Base-by-base conservation (phyloP, 53 echinoderm and acorn worm genomes). In the Stichopus horrens region DNA sequence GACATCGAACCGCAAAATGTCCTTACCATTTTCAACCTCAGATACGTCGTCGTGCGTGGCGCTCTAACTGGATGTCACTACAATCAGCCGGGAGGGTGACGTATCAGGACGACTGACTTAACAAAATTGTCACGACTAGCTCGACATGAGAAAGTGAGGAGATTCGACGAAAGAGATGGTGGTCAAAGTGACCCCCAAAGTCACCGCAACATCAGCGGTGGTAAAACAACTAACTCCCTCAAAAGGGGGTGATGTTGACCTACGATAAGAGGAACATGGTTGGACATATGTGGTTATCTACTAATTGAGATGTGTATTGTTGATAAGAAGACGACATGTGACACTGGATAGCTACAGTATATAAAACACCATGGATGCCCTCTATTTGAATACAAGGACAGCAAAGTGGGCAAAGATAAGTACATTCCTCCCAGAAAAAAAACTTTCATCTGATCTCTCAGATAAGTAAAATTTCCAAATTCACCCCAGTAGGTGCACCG, bases 171-270 rank as follows among this genome's bases (percentile, higher is more conserved):
- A 63, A 16, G 63, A 18, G 14, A 71, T 13, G 71, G n/a, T n/a
- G 71, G 6, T 6, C 10, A 16, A 71, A 71, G 18, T 71, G 18
- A n/a, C 71, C 71, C 71, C 18, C 71, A 71, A 71, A 71, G n/a
- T 71, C 19, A 71, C 71, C 16, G 6, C 7, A 71, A 71, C 71
- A 71, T 20, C 19, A 20, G 19, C 19, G 19, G 19, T 20, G 5
- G 71, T 71, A 71, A 18, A 20, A 71, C 19, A 71, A 71, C n/a
- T 37, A 20, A 20, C 71, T 71, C 71, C 71, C 71, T 71, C 71
- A n/a, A 71, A 37, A 71, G 71, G 71, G 71, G 71, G 71, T 71
- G 71, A n/a, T 71, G 71, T 71, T 71, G 71, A 71, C 71, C 71
- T 71, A 71, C 18, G 71, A 71, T 71, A 71, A 71, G 71, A 20